Base-by-base conservation (phyloP, 2,113 vertebrate species). In the Ia io region DNA sequence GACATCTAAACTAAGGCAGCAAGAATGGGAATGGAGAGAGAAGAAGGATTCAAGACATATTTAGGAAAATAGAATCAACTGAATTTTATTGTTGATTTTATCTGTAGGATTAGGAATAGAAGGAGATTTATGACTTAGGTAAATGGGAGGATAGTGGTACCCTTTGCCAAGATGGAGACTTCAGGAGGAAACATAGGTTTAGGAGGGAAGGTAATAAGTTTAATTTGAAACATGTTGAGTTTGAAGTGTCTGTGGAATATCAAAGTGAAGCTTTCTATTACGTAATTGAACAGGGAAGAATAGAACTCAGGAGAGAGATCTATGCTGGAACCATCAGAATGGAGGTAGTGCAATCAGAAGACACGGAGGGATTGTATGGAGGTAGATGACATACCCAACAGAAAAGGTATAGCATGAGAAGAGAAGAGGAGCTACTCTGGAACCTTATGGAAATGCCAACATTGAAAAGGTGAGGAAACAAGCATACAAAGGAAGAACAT, bases 1-100 rank as follows among this genome's bases (percentile, higher is more conserved):
- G 63, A 42, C 40, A 10, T 93, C 17, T 70, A 71, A 92, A 71
- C 76, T 18, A 88, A 91, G 53, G 37, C 40, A 84, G 22, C 78
- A 74, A 88, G 61, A 92, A 77, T 42, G 40, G 59, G 80, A 67
- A 88, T 20, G 25, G 20, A 79, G n/a, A 88, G 22, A 63, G 47
- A 14, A 53, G 79, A 85, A 76, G 6, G 16, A 51, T 44, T 95
- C 35, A 47, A 88, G 44, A 74, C 51, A 37, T 61, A 88, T 6
- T 25, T 65, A 74, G 67, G 44, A 84, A 23, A 37, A 37, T 28
- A 82, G 84, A 95, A 49, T 20, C 84, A 88, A 51, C 4, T 42
- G 44, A 82, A 76, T 73, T 71, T 61, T 82, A 49, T 92, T 77
- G 42, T 67, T 80, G 28, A 84, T 95, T 87, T 3, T 93, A 79